Conservation (phyloP, 2,797 vertebrate species). For the Gallinago solitaria region DNA sequence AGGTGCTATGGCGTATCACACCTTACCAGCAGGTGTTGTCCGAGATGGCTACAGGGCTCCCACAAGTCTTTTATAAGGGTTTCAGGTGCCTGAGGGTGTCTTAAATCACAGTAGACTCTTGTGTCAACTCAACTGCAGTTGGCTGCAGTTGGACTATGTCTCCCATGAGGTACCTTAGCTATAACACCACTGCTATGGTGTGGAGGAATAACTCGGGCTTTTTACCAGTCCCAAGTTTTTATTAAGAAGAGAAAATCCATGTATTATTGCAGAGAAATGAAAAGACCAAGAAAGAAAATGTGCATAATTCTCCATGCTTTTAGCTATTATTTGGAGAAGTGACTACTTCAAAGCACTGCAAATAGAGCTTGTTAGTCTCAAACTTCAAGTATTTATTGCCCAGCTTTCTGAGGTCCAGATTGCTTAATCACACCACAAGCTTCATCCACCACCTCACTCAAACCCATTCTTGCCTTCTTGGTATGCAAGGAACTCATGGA, state of each 20-base stretch:
- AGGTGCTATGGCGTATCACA: neutral
- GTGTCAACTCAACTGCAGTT: accelerated
- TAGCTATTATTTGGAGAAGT: neutral
- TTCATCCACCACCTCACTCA: neutral
- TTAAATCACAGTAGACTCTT: neutral
- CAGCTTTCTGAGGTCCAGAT: neutral
- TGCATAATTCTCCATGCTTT: neutral
- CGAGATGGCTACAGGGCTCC: neutral
- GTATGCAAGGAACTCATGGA: neutral
- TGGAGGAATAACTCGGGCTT: neutral
- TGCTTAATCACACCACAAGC: neutral
- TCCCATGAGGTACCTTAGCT: neutral
- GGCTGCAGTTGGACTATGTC: neutral
- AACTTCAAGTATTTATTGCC: neutral
- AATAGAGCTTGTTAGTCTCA: neutral
- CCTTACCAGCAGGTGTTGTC: neutral
- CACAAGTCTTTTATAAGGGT: neutral
- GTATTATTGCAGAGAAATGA: neutral
- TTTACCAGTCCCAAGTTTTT: neutral
- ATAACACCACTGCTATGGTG: neutral
- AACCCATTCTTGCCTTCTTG: neutral
- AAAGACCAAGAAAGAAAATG: neutral
- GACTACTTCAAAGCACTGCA: neutral
- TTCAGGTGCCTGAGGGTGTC: neutral
- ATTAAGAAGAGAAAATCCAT: neutral